These are phyloP conservation scores for Rhabditophanes sp. DNA, from an alignment of 2,888 invertebrate genomes.

Conservation along the genomic window DNA sequence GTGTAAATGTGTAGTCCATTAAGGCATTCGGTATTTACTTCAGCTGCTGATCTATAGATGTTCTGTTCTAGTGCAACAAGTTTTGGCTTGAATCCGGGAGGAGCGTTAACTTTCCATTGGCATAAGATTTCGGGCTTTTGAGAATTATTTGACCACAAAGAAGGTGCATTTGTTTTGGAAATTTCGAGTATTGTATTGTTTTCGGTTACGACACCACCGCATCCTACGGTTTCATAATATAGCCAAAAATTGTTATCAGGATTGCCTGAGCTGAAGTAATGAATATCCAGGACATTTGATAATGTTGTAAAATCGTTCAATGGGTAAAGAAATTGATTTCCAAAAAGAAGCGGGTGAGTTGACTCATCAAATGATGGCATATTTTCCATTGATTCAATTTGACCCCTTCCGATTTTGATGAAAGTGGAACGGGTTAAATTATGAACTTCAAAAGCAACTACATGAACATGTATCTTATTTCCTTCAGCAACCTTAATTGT, in stretches of 20 bases:
- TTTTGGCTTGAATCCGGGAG: constrained; percentile 13
- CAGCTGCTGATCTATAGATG: constrained; percentile 19
- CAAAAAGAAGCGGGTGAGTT: too few relatives aligned
- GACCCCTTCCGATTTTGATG: too few relatives aligned
- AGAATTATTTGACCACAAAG: constrained; percentile 10
- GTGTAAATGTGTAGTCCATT: too few relatives aligned
- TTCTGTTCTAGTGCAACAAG: constrained; percentile 25
- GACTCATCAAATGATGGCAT: too few relatives aligned
- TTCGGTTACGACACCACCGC: constrained; percentile 23
- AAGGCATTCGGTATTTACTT: too few relatives aligned
- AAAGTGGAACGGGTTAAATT: too few relatives aligned
- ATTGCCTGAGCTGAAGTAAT: constrained; percentile 12
- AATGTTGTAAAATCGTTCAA: too few relatives aligned
- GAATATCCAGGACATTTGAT: constrained; percentile 17
- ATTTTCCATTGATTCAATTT: too few relatives aligned
- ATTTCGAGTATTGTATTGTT: constrained; percentile 16
- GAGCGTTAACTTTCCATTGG: constrained; percentile 21
- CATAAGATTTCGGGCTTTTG: constrained; percentile 24
- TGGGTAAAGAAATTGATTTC: too few relatives aligned
- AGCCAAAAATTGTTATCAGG: constrained; percentile 38
- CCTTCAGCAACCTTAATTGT: too few relatives aligned
- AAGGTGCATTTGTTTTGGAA: constrained; percentile 11
- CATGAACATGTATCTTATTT: too few relatives aligned
- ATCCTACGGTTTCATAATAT: constrained; percentile 30
- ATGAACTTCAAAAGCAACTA: too few relatives aligned